Base-by-base conservation (phyloP, 2,797 vertebrate species). In the Pipistrellus nathusii region DNA sequence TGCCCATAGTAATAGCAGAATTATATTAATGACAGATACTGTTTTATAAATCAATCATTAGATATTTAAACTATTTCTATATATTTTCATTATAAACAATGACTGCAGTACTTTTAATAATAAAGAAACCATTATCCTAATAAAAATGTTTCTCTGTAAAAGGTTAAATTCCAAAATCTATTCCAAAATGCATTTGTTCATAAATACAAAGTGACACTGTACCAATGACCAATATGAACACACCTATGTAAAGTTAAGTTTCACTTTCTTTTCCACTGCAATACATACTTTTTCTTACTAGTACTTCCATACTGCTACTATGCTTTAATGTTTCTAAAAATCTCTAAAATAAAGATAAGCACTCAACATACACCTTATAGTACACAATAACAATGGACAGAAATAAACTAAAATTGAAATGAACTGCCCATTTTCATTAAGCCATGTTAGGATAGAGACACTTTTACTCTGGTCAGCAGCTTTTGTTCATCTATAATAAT, bases 241-340 rank as follows among this genome's bases (percentile, higher is more conserved):
- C 14, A 15, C 76, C 38, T 85, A 81, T 11, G 17, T n/a, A 53
- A 90, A 90, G 68, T 93, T 93, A 90, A 89, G 69, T 93, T 93
- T 90, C 82, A 87, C 81, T 94, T 95, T 96, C 85, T 93, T 90
- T 94, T 78, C 32, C 23, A 80, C 3, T 66, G 27, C 25, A 53
- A 12, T 62, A 55, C 1, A 0, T 64, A 35, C 41, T 4, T 53
- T 81, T 95, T 62, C 32, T 76, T 75, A 81, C 17, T 35, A 83
- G 53, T 35, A 38, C 44, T 75, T 92, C 35, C 46, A 76, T 27
- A 57, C 18, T 23, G 51, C n/a, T 84, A 35, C 23, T 85, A 23
- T 32, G 23, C 8, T 85, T 96, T 68, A 80, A 32, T 8, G 64
- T 78, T 41, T 53, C 81, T 1, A 15, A 51, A 88, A 84, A 84